These are phyloP conservation scores for Conops quadrifasciatus DNA, from an alignment of 2,888 invertebrate genomes.

Conservation along the genomic window DNA sequence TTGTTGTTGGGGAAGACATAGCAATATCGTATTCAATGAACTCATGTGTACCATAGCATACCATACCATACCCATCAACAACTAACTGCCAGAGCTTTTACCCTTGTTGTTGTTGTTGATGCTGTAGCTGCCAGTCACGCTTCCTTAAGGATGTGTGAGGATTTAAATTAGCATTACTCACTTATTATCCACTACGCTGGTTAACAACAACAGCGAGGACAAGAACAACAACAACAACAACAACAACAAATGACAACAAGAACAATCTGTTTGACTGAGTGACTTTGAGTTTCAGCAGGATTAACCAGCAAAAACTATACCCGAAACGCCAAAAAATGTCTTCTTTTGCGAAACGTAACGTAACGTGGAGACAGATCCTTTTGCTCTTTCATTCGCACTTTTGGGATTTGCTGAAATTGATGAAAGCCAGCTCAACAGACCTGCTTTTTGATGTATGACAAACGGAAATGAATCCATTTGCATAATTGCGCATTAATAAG, in stretches of 20 bases:
- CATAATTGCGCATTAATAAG: slow-evolving; percentile 35
- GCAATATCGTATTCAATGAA: background rate
- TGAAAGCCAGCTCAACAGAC: slow-evolving; percentile 16
- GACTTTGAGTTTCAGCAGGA: background rate
- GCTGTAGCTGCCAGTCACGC: slow-evolving; percentile 12
- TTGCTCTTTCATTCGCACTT: background rate
- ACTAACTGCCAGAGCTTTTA: background rate
- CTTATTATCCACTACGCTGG: slow-evolving; percentile 27
- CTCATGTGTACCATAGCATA: background rate
- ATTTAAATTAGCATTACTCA: slow-evolving; percentile 61
- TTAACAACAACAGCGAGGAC: background rate
- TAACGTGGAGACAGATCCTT: too few species aligned
- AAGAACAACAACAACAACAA: background rate
- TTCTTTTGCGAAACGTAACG: background rate
- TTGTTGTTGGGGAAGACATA: slow-evolving; percentile 5
- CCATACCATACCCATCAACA: background rate
- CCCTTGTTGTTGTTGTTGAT: background rate
- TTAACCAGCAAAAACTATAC: slow-evolving; percentile 3
- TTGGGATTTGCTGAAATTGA: background rate
- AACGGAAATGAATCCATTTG: slow-evolving; percentile 52
- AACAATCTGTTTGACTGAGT: too few species aligned
- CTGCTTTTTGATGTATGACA: slow-evolving; percentile 52
- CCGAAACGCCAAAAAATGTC: background rate
- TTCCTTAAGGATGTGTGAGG: slow-evolving; percentile 47
- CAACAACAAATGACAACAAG: too few species aligned